Evolutionary conservation across 2,888 invertebrate genomes (phyloP).

Genomic region (Folsomia candida): DNA sequence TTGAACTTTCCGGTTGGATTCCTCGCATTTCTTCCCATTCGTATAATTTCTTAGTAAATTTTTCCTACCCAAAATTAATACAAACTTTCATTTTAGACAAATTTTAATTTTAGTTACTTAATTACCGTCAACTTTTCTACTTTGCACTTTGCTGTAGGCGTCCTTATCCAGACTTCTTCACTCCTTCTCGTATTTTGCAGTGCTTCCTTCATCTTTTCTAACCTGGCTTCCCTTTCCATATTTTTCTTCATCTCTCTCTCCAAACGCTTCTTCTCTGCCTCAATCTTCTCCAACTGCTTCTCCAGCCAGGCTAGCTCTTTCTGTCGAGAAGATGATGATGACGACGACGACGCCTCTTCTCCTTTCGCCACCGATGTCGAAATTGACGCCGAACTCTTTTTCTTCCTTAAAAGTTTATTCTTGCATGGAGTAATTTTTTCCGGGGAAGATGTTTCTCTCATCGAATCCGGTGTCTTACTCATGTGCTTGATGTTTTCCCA

Average conservation of each 20-base stretch:
- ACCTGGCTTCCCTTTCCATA: conserved; percentile 63
- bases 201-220: conserved; percentile 12
- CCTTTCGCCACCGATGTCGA: neutral
- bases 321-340: conserved; percentile 45
- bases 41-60: conserved; percentile 83
- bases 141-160: conserved; percentile 77
- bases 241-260: conserved; percentile 65
- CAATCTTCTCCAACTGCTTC: conserved; percentile 62
- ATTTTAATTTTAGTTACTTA: neutral
- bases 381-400: neutral
- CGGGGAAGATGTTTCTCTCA: neutral
- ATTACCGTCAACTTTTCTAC: conserved; percentile 72
- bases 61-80: conserved; percentile 59
- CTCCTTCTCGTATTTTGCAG: conserved; percentile 53
- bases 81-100: neutral
- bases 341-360: neutral
- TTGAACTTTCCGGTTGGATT: conserved; percentile 79
- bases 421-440: neutral
- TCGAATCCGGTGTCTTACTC: neutral
- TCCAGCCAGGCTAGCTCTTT: conserved; percentile 63
- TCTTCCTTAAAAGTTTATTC: neutral
- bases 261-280: conserved; percentile 63
- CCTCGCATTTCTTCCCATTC: conserved; percentile 84
- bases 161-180: conserved; percentile 75
- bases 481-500: conserved; percentile 76